phyloP scores from a whole-genome alignment of 2,888 invertebrate species.

The Agrochola lota region DNA sequence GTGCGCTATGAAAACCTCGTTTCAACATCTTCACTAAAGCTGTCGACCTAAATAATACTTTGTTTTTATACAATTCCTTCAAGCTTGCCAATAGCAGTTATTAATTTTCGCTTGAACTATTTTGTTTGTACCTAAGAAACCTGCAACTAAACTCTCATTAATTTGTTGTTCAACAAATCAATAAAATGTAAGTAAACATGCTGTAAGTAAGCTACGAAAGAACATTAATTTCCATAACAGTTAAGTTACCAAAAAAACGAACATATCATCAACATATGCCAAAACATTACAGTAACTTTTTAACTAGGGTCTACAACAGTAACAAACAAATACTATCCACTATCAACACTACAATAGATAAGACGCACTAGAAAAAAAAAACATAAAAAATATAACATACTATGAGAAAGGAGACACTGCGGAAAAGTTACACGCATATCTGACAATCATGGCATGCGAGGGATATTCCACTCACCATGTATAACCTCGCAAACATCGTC shows the following conservation, averaged over 20 bases:
- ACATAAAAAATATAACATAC: conserved; percentile 38
- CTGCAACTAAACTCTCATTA: conserved; percentile 9
- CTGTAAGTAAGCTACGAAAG: not conserved
- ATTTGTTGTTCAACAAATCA: not conserved
- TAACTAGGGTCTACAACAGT: conserved; percentile 1
- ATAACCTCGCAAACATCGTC: conserved; percentile 71
- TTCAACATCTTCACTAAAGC: conserved; percentile 52
- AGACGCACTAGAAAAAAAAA: conserved; percentile 12
- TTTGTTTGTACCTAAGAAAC: conserved; percentile 27
- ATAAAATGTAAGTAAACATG: conserved; percentile 1
- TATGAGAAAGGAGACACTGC: conserved; percentile 43
- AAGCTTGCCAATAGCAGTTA: conserved; percentile 32
- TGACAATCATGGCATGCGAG: conserved; percentile 60
- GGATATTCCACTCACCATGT: conserved; percentile 73
- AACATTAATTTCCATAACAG: not conserved
- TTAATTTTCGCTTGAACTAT: conserved; percentile 37
- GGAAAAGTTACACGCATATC: conserved; percentile 57
- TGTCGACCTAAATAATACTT: conserved; percentile 58
- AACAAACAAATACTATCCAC: conserved; percentile 1
- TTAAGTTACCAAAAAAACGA: not conserved
- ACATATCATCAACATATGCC: not conserved
- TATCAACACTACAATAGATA: not conserved
- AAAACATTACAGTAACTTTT: not conserved
- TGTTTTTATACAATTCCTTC: conserved; percentile 49
- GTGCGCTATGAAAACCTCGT: conserved; percentile 50